Percentiles rank a stretch among this genome's conserved stretches.
Conservation (phyloP, 1,140 invertebrate species). For the Dysdera silvatica region DNA sequence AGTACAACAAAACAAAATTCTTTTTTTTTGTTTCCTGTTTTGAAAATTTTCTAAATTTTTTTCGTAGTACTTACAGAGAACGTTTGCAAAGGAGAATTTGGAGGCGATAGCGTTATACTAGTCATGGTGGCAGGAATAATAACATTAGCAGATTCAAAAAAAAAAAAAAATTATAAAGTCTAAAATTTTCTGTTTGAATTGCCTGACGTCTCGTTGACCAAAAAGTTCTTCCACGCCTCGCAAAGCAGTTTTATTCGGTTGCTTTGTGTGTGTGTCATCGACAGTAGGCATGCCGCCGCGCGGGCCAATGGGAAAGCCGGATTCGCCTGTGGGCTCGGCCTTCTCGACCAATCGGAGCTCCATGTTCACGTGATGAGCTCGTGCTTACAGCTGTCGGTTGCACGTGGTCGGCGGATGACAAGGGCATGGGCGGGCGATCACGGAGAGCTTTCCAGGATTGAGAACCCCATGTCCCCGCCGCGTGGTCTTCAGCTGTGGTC, state of each 20-base stretch:
- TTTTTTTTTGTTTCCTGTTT: too few relatives aligned
- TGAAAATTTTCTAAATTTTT: too few relatives aligned
- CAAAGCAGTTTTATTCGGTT: not conserved
- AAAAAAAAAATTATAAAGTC: slow-evolving; percentile 1
- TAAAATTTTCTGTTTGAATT: slow-evolving; percentile 1
- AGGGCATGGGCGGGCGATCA: slow-evolving; percentile 15
- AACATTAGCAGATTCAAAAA: slow-evolving; percentile 4
- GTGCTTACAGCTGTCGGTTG: slow-evolving; percentile 4
- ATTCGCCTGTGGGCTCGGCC: slow-evolving; percentile 26
- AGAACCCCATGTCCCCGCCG: too few relatives aligned
- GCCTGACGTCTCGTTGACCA: slow-evolving; percentile 6
- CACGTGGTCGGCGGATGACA: slow-evolving; percentile 27
- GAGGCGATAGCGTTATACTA: slow-evolving; percentile 20
- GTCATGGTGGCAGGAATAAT: too few relatives aligned
- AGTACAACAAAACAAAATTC: too few relatives aligned
- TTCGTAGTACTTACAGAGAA: slow-evolving; percentile 21
- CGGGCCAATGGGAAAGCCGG: slow-evolving; percentile 1
- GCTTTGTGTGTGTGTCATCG: not conserved
- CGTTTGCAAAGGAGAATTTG: slow-evolving; percentile 20
- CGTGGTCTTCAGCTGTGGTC: too few relatives aligned
- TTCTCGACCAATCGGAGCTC: not conserved
- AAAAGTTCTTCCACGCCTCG: slow-evolving; percentile 26
- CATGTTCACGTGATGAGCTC: slow-evolving; percentile 23
- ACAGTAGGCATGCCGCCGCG: slow-evolving; percentile 9
- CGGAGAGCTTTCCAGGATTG: too few relatives aligned